phyloP scores from a whole-genome alignment of 1,140 invertebrate species.

The Pseudomyrmex gracilis region DNA sequence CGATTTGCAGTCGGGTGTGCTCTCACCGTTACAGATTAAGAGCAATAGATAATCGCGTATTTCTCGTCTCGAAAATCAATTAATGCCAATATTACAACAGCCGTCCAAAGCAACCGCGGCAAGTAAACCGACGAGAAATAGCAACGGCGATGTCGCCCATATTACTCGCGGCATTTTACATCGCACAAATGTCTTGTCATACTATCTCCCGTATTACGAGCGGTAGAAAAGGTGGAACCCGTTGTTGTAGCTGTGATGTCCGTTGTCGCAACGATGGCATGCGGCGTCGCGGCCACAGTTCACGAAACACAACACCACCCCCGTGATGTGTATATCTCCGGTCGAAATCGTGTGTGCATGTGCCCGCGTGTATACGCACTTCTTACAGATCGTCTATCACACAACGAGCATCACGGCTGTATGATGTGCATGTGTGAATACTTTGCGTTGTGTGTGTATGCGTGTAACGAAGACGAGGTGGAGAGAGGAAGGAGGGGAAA shows the following conservation, averaged over 20 bases:
- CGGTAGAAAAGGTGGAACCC: slow-evolving; percentile 12
- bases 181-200: slow-evolving; percentile 37
- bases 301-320: slow-evolving; percentile 27
- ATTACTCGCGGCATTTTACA: slow-evolving; percentile 44
- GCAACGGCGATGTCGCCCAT: slow-evolving; percentile 45
- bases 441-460: slow-evolving; percentile 23
- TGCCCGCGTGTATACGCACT: slow-evolving; percentile 55
- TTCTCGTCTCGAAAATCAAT: slow-evolving; percentile 49
- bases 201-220: slow-evolving; percentile 1
- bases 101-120: slow-evolving; percentile 10
- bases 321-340: not conserved
- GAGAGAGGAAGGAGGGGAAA: not conserved
- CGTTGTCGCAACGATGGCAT: slow-evolving; percentile 45
- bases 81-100: slow-evolving; percentile 15
- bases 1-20: slow-evolving; percentile 27
- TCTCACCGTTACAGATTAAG: not conserved
- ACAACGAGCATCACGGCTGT: slow-evolving; percentile 37
- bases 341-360: slow-evolving; percentile 30
- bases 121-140: slow-evolving; percentile 13
- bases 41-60: not conserved
- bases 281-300: slow-evolving; percentile 37
- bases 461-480: not conserved
- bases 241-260: slow-evolving; percentile 3
- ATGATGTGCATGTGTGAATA: slow-evolving; percentile 20
- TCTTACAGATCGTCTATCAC: slow-evolving; percentile 49